A percentile compares a stretch with the other conserved stretches of the same genome.
phyloP scores from a whole-genome alignment of 2,797 vertebrate genomes.

The Sebastes alutus region DNA sequence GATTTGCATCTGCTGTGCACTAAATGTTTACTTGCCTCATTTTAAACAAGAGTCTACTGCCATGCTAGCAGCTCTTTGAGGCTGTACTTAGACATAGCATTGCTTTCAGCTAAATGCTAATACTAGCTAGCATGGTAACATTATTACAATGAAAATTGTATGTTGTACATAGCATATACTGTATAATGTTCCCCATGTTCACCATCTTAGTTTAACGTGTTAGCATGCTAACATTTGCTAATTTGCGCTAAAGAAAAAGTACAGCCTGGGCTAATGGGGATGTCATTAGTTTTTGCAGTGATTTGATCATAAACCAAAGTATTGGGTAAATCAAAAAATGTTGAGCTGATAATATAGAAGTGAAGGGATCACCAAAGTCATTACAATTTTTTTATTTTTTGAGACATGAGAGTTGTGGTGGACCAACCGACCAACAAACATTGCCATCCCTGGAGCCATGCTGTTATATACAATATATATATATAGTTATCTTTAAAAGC shows the following conservation, averaged over 20 bases:
- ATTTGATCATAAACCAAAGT: too few species aligned
- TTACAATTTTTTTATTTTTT: accelerated
- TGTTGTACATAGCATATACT: neutral
- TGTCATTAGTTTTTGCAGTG: too few species aligned
- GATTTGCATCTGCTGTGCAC: neutral
- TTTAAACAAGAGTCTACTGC: neutral
- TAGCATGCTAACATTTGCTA: too few species aligned
- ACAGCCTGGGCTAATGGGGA: too few species aligned
- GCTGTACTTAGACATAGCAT: neutral
- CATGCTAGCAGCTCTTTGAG: neutral
- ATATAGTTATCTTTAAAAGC: too few species aligned
- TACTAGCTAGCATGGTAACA: neutral
- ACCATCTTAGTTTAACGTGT: neutral
- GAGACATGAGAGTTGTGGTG: too few species aligned
- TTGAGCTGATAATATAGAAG: too few species aligned
- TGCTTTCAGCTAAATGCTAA: neutral
- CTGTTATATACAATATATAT: too few species aligned
- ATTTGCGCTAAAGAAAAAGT: too few species aligned
- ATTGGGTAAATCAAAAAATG: too few species aligned
- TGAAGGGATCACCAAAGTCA: too few species aligned
- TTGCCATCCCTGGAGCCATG: neutral
- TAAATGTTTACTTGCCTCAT: neutral
- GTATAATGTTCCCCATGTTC: neutral
- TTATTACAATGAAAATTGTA: neutral
- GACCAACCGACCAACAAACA: too few species aligned